Conservation (phyloP, 2,113 vertebrate species). For the Hippolais icterina region DNA sequence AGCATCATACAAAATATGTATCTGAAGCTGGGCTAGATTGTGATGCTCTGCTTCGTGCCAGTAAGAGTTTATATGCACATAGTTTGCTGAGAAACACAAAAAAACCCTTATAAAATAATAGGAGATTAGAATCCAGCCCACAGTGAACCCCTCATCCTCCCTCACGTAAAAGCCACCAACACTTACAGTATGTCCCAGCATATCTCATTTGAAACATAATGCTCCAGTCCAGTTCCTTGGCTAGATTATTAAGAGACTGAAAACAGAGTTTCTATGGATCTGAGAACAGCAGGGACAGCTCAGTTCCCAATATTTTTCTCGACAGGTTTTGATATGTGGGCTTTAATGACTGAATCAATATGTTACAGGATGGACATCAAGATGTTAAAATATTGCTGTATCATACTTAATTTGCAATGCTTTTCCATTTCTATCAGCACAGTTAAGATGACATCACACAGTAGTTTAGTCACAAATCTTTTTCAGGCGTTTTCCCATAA, state of each 20-base stretch:
- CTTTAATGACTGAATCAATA: constrained; percentile 34
- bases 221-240: not conserved
- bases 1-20: not conserved
- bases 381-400: constrained; percentile 53
- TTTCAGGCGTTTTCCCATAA: constrained; percentile 1
- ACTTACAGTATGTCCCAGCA: not conserved
- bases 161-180: not conserved
- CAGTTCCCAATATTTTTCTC: constrained; percentile 16
- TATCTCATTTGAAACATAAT: not conserved
- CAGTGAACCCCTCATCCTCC: not conserved
- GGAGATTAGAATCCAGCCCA: not conserved
- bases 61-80: not conserved
- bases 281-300: not conserved
- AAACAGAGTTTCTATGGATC: not conserved
- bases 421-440: constrained; percentile 30
- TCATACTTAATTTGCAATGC: constrained; percentile 17
- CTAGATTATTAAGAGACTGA: not conserved
- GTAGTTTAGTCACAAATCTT: constrained; percentile 25
- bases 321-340: not conserved
- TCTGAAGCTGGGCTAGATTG: not conserved
- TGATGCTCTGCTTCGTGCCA: not conserved
- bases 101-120: not conserved
- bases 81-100: not conserved
- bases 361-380: constrained; percentile 6
- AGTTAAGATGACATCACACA: not conserved